Evolutionary conservation across 2,113 vertebrate species (phyloP), one percentile per base, ranked within the genome.

Genomic region (Oplegnathus fasciatus): DNA sequence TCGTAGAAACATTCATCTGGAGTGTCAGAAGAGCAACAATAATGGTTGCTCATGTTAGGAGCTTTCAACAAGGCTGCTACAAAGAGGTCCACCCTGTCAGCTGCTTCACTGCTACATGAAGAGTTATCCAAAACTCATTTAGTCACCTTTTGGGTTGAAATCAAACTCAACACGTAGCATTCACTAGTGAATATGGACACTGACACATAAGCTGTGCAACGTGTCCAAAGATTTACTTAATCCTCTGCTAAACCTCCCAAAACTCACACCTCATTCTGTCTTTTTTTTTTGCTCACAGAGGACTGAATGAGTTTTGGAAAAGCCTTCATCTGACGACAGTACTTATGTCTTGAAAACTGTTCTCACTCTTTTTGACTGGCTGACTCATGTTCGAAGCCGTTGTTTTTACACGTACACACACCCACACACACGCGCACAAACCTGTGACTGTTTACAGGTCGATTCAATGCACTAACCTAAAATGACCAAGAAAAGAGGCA

Each of bases 1-100:
- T 37, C 57, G 75, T 57, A 55, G 22, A 77, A 80, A 88, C 82
- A 84, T 88, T 85, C 64, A 34, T 81, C 9, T 69, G n/a, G 52
- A 62, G 66, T 22, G 40, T 82, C 30, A 78, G 80, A 57, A 78
- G 72, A 81, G 26, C 54, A 34, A 65, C 57, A 11, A 28, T 40
- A 54, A 42, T 0, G 15, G 26, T 26, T 57, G 18, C 54, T 77
- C 18, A 1, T 18, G 11, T 40, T 64, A 6, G 44, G 46, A 80
- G 42, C 22, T 72, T 72, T 68, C 4, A 58, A 46, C n/a, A 14
- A 26, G 32, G 24, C 24, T 48, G n/a, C 46, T 28, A 55, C 54
- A 62, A 37, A 10, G 22, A 67, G 17, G 69, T 58, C 65, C n/a
- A 55, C 18, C 24, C 2, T 30, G 44, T 69, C 34, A 26, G 0